Evolutionary conservation across 1,140 invertebrate species (phyloP).

Genomic region (Chrysomallon squamiferum): DNA sequence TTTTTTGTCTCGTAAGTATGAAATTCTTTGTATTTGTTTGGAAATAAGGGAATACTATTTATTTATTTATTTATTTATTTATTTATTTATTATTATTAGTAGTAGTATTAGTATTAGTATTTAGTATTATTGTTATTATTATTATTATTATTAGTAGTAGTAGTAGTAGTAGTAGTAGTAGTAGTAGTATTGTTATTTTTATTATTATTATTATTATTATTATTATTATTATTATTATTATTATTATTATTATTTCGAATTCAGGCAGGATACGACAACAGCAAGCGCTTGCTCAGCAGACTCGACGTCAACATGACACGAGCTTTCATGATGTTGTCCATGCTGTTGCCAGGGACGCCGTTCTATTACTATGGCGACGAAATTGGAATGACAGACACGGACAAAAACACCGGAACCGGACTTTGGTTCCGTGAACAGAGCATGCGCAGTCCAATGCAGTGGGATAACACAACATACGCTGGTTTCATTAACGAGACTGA

Average conservation of each 20-base stretch:
- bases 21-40: too few relatives aligned
- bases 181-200: too few relatives aligned
- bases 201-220: too few relatives aligned
- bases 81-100: too few relatives aligned
- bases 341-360: constrained; percentile 46
- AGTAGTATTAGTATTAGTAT: too few relatives aligned
- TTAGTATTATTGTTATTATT: too few relatives aligned
- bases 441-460: constrained; percentile 77
- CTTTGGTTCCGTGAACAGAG: constrained; percentile 15
- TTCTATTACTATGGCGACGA: constrained; percentile 52
- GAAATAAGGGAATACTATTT: too few relatives aligned
- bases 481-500: constrained; percentile 62
- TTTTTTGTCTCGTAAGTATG: too few relatives aligned
- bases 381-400: constrained; percentile 30
- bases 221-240: too few relatives aligned
- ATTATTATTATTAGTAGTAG: too few relatives aligned
- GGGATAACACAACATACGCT: constrained; percentile 70
- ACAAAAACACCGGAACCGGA: not conserved
- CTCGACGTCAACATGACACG: constrained; percentile 21
- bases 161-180: too few relatives aligned
- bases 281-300: constrained; percentile 25
- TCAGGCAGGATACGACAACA: constrained; percentile 36
- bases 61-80: too few relatives aligned
- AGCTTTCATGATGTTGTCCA: constrained; percentile 30
- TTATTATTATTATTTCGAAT: not conserved